Evolutionary conservation across 2,888 invertebrate genomes (phyloP), one percentile per base, ranked within the genome.

Genomic region (Strigamia crassipes): DNA sequence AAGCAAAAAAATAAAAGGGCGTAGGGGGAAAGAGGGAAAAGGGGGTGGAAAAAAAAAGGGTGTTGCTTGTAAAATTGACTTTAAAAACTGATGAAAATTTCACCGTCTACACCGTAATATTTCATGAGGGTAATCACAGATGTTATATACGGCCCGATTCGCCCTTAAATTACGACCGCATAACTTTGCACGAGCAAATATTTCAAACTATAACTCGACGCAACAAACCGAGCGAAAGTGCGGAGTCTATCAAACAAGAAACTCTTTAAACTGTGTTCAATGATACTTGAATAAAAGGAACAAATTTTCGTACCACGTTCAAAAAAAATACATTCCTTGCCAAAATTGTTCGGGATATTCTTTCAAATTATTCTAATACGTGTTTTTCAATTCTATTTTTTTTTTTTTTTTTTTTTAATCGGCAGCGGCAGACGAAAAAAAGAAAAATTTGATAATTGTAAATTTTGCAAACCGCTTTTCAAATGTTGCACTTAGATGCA

Each of bases 21-120:
- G 18, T n/a, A n/a, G n/a, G 3, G 51, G 10, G 51, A 51, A 51
- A n/a, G n/a, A n/a, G n/a, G n/a, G 2, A 51, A 51, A 51, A 51
- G 12, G 13, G 51, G 51, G 51, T 4, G 51, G 27, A 3, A 27
- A 21, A 61, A 61, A 61, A 61, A 61, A 61, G n/a, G 61, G 61
- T 61, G 61, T 61, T 18, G 61, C 15, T n/a, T n/a, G 18, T 61
- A 61, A 61, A 61, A 61, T 61, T n/a, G 18, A 61, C 61, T 61
- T 61, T 61, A 61, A 61, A 61, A 61, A 61, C 61, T 61, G 61
- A 61, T 61, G 61, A 61, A 61, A 61, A 61, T 61, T 61, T 61
- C 8, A 61, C 61, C 61, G n/a, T 61, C 61, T 61, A 61, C 61
- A 61, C 61, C 21, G 21, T 61, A 61, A 61, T 61, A 61, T 61